Evolutionary conservation across 2,888 invertebrate genomes (phyloP), one percentile per base, ranked within the genome.

Genomic region (Horisme vitalbata): DNA sequence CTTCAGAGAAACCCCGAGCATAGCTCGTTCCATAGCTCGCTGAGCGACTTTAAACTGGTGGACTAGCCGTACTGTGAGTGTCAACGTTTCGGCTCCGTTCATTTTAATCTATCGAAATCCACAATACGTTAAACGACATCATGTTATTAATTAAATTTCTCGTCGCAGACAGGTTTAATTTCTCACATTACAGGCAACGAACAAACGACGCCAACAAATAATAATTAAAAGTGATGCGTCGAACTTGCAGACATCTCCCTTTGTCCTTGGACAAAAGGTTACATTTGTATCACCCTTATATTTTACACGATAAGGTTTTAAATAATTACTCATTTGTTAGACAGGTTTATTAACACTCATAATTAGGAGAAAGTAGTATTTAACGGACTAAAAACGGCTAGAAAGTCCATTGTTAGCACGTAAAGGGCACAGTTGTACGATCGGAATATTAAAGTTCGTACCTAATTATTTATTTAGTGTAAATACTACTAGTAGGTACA

Each of bases 301-400:
- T 2, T 15, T 7, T 30, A 0, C 3, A 5, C 4, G 7, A 35
- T 52, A 57, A 24, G 41, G 55, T 44, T 10, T 33, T 31, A 27
- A 45, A 30, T 52, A 15, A 37, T 8, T 31, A n/a, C n/a, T n/a
- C n/a, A 10, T 41, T 44, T 41, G 33, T 50, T 54, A 45, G 27
- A 30, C 30, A 43, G 38, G 37, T 51, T 50, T 48, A 50, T 56
- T 47, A 33, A 30, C 46, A 43, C 41, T 35, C 26, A 58, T 75
- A 74, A 75, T 73, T 71, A 79, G 77, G 82, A 71, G 84, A 86
- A 86, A 86, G 85, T 76, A 61, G 68, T 70, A 69, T 65, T 65
- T 52, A 65, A 61, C 46, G 41, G 41, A 65, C 61, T 76, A 76
- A 76, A 72, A 78, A 73, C 59, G 39, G 58, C 47, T 44, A 61